Base-by-base conservation (phyloP, 2,888 invertebrate genomes). In the Aelia acuminata region DNA sequence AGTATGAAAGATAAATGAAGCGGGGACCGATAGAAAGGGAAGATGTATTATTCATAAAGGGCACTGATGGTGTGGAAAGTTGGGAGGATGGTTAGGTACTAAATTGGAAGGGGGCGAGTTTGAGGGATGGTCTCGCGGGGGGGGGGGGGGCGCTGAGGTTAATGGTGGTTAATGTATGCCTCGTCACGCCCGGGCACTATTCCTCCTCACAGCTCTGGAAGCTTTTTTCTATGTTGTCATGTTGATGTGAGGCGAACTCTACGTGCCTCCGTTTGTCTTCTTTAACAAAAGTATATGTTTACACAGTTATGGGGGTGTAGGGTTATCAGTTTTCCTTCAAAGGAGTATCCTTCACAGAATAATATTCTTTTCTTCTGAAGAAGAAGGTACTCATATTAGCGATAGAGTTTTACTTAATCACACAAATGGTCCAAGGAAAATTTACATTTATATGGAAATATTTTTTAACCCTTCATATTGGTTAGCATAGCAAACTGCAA, bases 11-110 rank as follows among this genome's bases (percentile, higher is more conserved):
- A 80, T 80, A 80, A 80, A 80, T 47, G 80, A 80, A 43, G 43
- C 15, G 80, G 80, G 80, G 80, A 47, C 43, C 43, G 80, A 80
- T 80, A 80, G 80, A 80, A 80, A n/a, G 43, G 80, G 80, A n/a
- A 43, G 43, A 80, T 80, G 80, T 47, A 80, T 80, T 80, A 80
- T 80, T 80, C 80, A 80, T 80, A n/a, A n/a, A 47, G 80, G 43
- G 43, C 80, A 80, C 43, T 80, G 80, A 80, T 80, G 80, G 80
- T n/a, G 80, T 43, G 80, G 80, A 80, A 80, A 80, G 80, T 80
- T 80, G 80, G 39, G 22, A 47, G 43, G 43, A n/a, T 80, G 80
- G 43, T 39, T 47, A 39, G 80, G 3, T 43, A 43, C 63, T 70
- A 70, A 70, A 70, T 70, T 70, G 63, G 63, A 70, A 47, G 75